Percentiles rank a stretch among this genome's conserved stretches.
These are phyloP conservation scores for Ophiodon elongatus DNA, from an alignment of 2,113 vertebrate genomes.

Conservation along the genomic window DNA sequence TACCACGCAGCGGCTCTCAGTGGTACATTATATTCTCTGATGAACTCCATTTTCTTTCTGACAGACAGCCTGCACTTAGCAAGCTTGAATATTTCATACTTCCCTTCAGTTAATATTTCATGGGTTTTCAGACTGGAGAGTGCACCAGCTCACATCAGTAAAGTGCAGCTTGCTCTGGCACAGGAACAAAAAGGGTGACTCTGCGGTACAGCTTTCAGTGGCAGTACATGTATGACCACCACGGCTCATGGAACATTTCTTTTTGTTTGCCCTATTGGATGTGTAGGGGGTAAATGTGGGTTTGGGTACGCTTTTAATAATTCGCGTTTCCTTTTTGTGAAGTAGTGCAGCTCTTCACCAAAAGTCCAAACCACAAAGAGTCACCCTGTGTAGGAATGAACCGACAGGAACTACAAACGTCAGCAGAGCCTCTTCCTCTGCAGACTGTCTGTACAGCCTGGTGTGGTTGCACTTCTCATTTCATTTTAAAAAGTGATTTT, in stretches of 20 bases:
- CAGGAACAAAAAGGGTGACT: not conserved
- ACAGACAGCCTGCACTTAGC: constrained; percentile 35
- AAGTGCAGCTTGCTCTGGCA: constrained; percentile 2
- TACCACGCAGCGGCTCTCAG: not conserved
- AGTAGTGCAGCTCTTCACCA: not conserved
- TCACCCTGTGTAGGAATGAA: constrained; percentile 11
- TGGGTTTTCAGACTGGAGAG: constrained; percentile 16
- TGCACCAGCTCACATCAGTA: not conserved
- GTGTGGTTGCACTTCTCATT: constrained; percentile 59
- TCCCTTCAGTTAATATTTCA: constrained; percentile 51
- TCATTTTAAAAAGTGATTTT: not conserved
- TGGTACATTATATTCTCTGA: not conserved
- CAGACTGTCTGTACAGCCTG: not conserved
- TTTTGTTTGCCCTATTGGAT: not conserved
- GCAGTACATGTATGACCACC: not conserved
- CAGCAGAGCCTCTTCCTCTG: constrained; percentile 52
- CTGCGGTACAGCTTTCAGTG: not conserved
- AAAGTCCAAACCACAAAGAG: not conserved
- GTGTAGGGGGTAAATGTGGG: not conserved
- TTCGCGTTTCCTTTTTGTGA: constrained; percentile 23
- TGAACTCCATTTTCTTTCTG: constrained; percentile 10
- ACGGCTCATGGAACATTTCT: not conserved
- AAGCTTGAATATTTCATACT: constrained; percentile 52
- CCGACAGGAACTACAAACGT: constrained; percentile 48
- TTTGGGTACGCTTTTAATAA: not conserved